Percentiles rank a stretch among this genome's conserved stretches.
Evolutionary conservation across 2,113 vertebrate genomes (phyloP).

Genomic region (Lasiurus borealis): DNA sequence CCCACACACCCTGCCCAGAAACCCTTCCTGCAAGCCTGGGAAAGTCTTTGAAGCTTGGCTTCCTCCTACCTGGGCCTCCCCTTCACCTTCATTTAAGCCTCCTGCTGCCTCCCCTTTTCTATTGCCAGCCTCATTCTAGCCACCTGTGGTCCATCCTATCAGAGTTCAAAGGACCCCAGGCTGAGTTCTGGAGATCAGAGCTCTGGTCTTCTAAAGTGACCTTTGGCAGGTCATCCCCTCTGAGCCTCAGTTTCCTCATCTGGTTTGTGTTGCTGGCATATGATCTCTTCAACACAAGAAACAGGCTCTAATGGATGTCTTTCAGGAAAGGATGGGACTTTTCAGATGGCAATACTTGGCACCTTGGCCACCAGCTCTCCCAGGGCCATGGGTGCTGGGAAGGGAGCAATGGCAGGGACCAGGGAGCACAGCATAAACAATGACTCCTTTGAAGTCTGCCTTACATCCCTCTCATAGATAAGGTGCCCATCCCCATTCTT

Average conservation of each 20-base stretch:
- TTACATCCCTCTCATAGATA: background rate
- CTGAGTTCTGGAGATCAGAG: background rate
- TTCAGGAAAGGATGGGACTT: background rate
- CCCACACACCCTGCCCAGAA: background rate
- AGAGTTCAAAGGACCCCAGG: background rate
- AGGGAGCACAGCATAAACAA: rapidly evolving
- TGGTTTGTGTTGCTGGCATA: background rate
- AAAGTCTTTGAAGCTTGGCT: slow-evolving; percentile 22
- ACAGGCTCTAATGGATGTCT: background rate
- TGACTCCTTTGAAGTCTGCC: background rate
- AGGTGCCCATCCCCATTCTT: background rate
- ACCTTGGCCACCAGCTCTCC: too few species aligned
- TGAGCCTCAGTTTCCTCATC: background rate
- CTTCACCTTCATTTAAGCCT: background rate
- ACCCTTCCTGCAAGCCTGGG: background rate
- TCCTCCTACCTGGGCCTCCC: background rate
- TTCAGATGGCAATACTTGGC: background rate
- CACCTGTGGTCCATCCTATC: background rate
- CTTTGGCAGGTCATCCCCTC: background rate
- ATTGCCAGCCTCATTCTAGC: background rate
- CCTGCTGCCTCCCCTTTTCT: background rate
- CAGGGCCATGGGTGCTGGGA: background rate
- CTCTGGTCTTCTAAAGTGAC: background rate
- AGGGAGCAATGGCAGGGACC: background rate
- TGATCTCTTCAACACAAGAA: background rate